Evolutionary conservation across 1,140 invertebrate species (phyloP).

Genomic region (Philaenus spumarius): DNA sequence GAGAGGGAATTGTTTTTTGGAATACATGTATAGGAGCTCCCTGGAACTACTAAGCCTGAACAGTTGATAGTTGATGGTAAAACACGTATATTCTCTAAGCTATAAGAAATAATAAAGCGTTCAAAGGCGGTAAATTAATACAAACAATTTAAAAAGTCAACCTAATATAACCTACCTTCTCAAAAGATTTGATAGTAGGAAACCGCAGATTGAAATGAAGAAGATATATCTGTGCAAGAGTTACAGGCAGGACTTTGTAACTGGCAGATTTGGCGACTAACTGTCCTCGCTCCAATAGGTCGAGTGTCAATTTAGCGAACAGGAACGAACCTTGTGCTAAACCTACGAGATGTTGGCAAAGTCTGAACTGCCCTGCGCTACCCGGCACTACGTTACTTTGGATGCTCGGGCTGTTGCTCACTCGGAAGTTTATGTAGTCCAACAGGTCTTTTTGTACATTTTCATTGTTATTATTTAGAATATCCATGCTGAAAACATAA

Average conservation of each 20-base stretch:
- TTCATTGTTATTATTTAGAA: conserved; percentile 51
- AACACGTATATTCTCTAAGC: too few species aligned
- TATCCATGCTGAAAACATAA: conserved; percentile 49
- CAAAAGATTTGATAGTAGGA: conserved; percentile 82
- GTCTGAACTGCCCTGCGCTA: conserved; percentile 46
- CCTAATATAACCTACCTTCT: conserved; percentile 55
- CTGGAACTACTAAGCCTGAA: too few species aligned
- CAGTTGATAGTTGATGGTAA: too few species aligned
- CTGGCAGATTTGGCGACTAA: conserved; percentile 88
- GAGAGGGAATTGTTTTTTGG: too few species aligned
- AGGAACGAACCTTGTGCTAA: conserved; percentile 85
- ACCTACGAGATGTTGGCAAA: conserved; percentile 75
- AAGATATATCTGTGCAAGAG: conserved; percentile 85
- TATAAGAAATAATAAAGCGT: too few species aligned
- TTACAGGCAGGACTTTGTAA: conserved; percentile 89
- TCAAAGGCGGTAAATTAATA: not conserved
- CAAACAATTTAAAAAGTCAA: not conserved
- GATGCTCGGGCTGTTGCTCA: conserved; percentile 70
- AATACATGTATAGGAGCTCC: too few species aligned
- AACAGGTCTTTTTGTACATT: conserved; percentile 73
- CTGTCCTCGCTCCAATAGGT: conserved; percentile 87
- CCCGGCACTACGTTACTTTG: conserved; percentile 74
- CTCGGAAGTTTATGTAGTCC: conserved; percentile 78
- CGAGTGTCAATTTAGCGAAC: conserved; percentile 86
- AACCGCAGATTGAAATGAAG: conserved; percentile 91